Evolutionary conservation across 2,888 invertebrate genomes (phyloP).

Genomic region (Emmelina monodactyla): DNA sequence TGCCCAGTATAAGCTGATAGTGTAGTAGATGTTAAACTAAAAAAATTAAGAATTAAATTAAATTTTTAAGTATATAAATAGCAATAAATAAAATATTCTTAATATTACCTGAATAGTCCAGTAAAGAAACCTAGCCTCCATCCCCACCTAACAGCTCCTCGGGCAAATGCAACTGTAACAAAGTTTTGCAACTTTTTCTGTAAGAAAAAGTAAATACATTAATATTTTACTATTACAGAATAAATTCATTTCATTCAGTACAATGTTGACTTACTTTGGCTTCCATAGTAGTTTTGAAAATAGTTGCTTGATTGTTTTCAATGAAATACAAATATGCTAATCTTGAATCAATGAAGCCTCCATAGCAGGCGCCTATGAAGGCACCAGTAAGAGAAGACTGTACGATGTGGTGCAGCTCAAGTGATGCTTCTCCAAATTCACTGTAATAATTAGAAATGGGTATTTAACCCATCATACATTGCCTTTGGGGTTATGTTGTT

Average conservation of each 20-base stretch:
- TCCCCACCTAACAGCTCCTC: constrained; percentile 75
- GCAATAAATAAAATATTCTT: constrained; percentile 1
- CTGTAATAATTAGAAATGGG: constrained; percentile 44
- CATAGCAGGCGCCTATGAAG: constrained; percentile 70
- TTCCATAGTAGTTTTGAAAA: constrained; percentile 69
- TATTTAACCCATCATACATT: neutral
- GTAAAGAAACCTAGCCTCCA: constrained; percentile 74
- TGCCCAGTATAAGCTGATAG: constrained; percentile 74
- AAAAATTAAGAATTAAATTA: too few species aligned
- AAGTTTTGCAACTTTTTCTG: constrained; percentile 75
- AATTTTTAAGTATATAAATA: neutral
- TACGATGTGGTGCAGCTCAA: constrained; percentile 68
- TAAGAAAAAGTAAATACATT: constrained; percentile 19
- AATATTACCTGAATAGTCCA: constrained; percentile 69
- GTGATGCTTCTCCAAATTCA: constrained; percentile 69
- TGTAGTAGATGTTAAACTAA: constrained; percentile 69
- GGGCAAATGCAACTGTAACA: constrained; percentile 73
- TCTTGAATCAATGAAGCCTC: constrained; percentile 69
- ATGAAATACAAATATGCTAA: constrained; percentile 72
- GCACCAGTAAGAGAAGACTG: constrained; percentile 68
- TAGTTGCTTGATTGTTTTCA: constrained; percentile 77
- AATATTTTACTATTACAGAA: too few species aligned
- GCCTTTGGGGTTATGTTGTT: constrained; percentile 6
- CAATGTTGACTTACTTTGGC: constrained; percentile 71
- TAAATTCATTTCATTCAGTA: constrained; percentile 8